These are phyloP conservation scores for Smittia aterrima DNA, from an alignment of 2,888 invertebrate species.

Conservation along the genomic window DNA sequence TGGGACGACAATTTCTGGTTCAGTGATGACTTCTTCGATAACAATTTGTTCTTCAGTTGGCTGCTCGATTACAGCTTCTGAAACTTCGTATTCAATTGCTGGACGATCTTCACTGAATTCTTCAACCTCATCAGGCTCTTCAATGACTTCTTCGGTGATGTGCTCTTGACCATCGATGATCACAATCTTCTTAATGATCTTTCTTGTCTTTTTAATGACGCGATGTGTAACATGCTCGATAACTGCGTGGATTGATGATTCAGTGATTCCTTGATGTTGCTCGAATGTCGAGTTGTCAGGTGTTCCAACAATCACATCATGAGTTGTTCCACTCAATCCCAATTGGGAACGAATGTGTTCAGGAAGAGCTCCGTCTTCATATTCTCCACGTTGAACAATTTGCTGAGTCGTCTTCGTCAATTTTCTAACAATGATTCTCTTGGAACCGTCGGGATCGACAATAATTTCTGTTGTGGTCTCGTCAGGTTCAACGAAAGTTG, in stretches of 20 bases:
- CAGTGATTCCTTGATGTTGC: slow-evolving; percentile 49
- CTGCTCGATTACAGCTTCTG: not conserved
- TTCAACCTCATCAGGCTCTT: slow-evolving; percentile 78
- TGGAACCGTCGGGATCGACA: slow-evolving; percentile 77
- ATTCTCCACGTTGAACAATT: slow-evolving; percentile 57
- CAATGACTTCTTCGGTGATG: slow-evolving; percentile 77
- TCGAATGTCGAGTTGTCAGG: slow-evolving; percentile 11
- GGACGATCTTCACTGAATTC: slow-evolving; percentile 70
- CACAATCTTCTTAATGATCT: slow-evolving; percentile 72
- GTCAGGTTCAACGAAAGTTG: slow-evolving; percentile 76
- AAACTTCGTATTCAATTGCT: slow-evolving; percentile 66
- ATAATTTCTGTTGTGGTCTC: slow-evolving; percentile 79
- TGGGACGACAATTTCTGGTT: slow-evolving; percentile 44
- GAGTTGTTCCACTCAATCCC: slow-evolving; percentile 7
- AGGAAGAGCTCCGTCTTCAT: slow-evolving; percentile 47
- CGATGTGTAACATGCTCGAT: slow-evolving; percentile 78
- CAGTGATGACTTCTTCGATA: slow-evolving; percentile 46
- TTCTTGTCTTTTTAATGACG: slow-evolving; percentile 70
- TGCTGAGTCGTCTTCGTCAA: slow-evolving; percentile 68
- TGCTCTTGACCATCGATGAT: slow-evolving; percentile 82
- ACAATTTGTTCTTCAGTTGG: slow-evolving; percentile 46
- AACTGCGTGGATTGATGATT: slow-evolving; percentile 71
- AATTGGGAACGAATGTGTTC: slow-evolving; percentile 7
- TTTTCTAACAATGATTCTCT: slow-evolving; percentile 74
- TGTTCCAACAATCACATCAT: slow-evolving; percentile 17